phyloP scores from a whole-genome alignment of 2,113 vertebrate genomes.

The Brachyistius frenatus region DNA sequence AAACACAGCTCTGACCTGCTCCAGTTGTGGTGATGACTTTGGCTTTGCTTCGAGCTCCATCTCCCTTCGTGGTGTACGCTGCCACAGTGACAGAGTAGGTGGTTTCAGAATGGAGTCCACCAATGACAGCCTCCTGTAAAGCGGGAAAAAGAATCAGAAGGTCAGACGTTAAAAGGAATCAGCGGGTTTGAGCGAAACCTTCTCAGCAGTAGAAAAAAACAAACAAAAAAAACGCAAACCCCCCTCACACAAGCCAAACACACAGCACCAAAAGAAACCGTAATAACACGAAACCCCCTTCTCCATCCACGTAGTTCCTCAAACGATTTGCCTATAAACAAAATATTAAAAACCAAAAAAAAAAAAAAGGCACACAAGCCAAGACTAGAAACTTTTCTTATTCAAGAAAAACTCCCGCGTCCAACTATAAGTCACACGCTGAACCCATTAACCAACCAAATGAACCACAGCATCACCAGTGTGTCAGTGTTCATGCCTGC shows the following conservation, averaged over 20 bases:
- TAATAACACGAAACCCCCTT: conserved; percentile 37
- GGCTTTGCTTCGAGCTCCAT: conserved; percentile 96
- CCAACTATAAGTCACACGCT: conserved; percentile 56
- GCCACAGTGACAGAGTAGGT: conserved; percentile 96
- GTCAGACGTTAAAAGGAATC: conserved; percentile 34
- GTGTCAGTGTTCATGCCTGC: conserved; percentile 76
- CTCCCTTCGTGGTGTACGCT: conserved; percentile 97
- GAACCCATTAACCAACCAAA: conserved; percentile 70
- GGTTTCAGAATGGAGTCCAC: conserved; percentile 93
- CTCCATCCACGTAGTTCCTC: conserved; percentile 29
- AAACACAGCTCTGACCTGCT: conserved; percentile 83
- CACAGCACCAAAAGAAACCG: conserved; percentile 55
- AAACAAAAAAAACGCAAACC: background rate
- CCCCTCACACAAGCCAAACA: conserved; percentile 64
- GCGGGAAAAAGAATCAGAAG: conserved; percentile 40
- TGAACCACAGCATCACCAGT: conserved; percentile 71
- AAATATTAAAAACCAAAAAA: conserved; percentile 47
- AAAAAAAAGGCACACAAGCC: conserved; percentile 41
- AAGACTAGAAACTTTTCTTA: conserved; percentile 69
- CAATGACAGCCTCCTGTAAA: conserved; percentile 92
- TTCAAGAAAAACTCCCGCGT: conserved; percentile 64
- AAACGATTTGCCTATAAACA: conserved; percentile 42
- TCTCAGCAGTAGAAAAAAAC: conserved; percentile 7
- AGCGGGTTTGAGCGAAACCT: conserved; percentile 9
- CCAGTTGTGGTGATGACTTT: conserved; percentile 95